Evolutionary conservation across 1,140 invertebrate species (phyloP).

Genomic region (Bombus superbus): DNA sequence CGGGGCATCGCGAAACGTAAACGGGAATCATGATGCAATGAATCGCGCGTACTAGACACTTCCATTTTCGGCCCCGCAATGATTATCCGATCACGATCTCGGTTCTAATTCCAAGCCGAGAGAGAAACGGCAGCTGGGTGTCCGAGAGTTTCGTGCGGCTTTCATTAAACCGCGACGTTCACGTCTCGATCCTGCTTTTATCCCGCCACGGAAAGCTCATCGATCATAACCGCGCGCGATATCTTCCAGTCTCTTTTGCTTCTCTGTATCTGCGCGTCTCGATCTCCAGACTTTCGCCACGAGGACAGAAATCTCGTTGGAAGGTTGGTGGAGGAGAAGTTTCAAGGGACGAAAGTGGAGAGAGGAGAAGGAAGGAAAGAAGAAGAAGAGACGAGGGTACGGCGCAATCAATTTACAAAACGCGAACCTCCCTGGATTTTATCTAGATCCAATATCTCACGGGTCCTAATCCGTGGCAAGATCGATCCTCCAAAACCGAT

Average conservation of each 20-base stretch:
- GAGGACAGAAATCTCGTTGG: slow-evolving; percentile 41
- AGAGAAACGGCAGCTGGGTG: background rate
- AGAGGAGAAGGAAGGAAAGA: background rate
- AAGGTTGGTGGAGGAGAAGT: slow-evolving; percentile 6
- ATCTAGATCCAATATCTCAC: slow-evolving; percentile 80
- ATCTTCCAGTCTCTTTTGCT: slow-evolving; percentile 12
- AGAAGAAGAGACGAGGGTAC: slow-evolving; percentile 11
- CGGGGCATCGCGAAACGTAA: background rate
- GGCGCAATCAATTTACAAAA: slow-evolving; percentile 74
- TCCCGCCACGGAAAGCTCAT: slow-evolving; percentile 46
- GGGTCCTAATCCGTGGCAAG: slow-evolving; percentile 67
- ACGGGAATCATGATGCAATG: slow-evolving; percentile 33
- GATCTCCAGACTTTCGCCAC: slow-evolving; percentile 50
- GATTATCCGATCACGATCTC: slow-evolving; percentile 47
- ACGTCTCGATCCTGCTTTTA: slow-evolving; percentile 39
- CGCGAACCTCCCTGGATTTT: slow-evolving; percentile 59
- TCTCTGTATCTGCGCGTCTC: slow-evolving; percentile 14
- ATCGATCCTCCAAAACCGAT: slow-evolving; percentile 40
- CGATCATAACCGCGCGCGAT: slow-evolving; percentile 40
- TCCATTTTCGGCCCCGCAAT: slow-evolving; percentile 36
- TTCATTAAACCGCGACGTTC: slow-evolving; percentile 50
- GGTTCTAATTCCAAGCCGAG: slow-evolving; percentile 34
- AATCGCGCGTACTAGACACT: slow-evolving; percentile 32
- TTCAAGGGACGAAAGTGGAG: background rate
- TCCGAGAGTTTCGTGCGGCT: slow-evolving; percentile 32